Evolutionary conservation across 2,113 vertebrate species (phyloP).

Genomic region (Ia io): DNA sequence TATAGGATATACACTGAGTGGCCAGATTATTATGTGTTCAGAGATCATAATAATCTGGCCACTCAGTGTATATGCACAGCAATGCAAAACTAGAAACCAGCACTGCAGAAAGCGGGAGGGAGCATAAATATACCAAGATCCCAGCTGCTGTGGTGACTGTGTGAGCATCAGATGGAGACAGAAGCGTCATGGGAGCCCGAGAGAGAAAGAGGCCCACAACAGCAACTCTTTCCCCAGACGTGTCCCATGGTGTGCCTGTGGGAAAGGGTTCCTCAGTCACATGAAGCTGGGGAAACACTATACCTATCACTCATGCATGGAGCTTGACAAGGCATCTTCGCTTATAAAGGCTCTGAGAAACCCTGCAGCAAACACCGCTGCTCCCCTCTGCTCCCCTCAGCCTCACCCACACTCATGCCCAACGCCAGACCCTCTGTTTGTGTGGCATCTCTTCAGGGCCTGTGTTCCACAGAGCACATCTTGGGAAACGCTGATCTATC

Average conservation of each 20-base stretch:
- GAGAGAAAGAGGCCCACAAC: not conserved
- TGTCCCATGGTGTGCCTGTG: no score
- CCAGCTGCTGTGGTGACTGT: not conserved
- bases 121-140: not conserved
- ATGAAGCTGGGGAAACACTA: not conserved
- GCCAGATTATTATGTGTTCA: no score
- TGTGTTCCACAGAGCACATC: not conserved
- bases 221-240: not conserved
- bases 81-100: slow-evolving; percentile 22
- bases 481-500: not conserved
- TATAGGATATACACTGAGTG: no score
- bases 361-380: not conserved
- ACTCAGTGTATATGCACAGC: not conserved
- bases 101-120: not conserved
- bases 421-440: not conserved
- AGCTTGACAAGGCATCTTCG: not conserved
- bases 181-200: not conserved
- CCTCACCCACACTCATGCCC: not conserved
- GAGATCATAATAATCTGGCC: no score
- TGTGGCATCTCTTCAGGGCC: not conserved
- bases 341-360: not conserved
- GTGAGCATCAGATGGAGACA: not conserved
- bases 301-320: rapidly evolving
- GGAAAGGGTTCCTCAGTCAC: not conserved
- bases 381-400: not conserved